phyloP scores from a whole-genome alignment of 1,140 invertebrate genomes.

The Tachypleus tridentatus region DNA sequence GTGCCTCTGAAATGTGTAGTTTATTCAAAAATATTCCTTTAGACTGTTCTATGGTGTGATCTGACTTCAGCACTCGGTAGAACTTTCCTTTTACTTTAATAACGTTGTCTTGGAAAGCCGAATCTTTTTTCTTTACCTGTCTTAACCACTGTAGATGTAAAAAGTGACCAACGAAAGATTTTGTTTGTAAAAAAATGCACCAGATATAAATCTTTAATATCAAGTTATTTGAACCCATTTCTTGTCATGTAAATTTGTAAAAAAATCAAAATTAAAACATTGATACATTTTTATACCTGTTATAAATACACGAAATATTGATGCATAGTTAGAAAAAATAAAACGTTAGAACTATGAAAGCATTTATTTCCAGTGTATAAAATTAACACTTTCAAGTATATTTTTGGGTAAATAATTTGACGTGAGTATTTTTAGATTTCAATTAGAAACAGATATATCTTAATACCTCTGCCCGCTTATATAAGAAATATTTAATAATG shows the following conservation, averaged over 20 bases:
- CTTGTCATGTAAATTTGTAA: too few relatives aligned
- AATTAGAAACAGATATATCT: too few relatives aligned
- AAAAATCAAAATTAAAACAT: background rate
- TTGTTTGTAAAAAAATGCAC: background rate
- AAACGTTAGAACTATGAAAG: background rate
- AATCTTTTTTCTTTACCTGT: conserved; percentile 10
- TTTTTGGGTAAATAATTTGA: background rate
- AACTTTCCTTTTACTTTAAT: conserved; percentile 18
- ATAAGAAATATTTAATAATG: too few relatives aligned
- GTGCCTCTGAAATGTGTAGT: conserved; percentile 21
- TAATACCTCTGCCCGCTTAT: too few relatives aligned
- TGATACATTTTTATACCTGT: background rate
- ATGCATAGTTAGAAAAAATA: background rate
- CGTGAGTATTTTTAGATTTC: too few relatives aligned
- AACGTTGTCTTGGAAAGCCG: conserved; percentile 6
- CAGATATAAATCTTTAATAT: background rate
- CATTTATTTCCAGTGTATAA: background rate
- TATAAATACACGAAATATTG: background rate
- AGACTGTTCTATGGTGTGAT: conserved; percentile 12
- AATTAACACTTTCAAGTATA: background rate
- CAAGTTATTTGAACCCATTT: too few relatives aligned
- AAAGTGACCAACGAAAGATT: background rate
- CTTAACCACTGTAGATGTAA: conserved; percentile 20
- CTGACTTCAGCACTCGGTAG: conserved; percentile 18
- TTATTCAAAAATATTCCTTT: conserved; percentile 28